Percentiles rank a stretch among this genome's conserved stretches.
Conservation (phyloP, 2,797 vertebrate species). For the Lerista edwardsae region DNA sequence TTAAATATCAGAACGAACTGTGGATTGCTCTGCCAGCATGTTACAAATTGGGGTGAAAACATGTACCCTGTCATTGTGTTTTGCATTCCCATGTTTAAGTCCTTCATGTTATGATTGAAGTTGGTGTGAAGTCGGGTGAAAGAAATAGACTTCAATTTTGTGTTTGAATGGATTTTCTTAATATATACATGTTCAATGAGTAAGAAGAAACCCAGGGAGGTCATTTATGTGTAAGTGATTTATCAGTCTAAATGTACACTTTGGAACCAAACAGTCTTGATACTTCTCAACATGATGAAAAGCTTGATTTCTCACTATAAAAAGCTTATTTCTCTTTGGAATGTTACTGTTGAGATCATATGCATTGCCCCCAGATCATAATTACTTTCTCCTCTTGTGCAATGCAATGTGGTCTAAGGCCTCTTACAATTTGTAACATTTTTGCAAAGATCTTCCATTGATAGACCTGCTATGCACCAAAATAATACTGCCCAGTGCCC, state of each 20-base stretch:
- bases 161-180: background rate
- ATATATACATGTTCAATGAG: slow-evolving; percentile 6
- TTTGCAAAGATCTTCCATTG: background rate
- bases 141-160: background rate
- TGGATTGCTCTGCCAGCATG: background rate
- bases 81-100: background rate
- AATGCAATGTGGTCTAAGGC: background rate
- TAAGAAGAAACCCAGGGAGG: slow-evolving; percentile 5
- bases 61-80: background rate
- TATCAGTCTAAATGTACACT: background rate
- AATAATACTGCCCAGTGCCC: background rate
- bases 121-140: background rate
- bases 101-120: background rate
- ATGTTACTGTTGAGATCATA: background rate
- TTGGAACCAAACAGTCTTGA: background rate
- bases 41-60: background rate
- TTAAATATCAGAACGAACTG: background rate
- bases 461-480: background rate
- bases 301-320: background rate
- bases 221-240: background rate
- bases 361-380: background rate
- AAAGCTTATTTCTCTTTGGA: background rate
- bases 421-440: background rate
- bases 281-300: too few relatives aligned
- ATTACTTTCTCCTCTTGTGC: background rate